Percentiles rank a stretch among this genome's conserved stretches.
phyloP scores from a whole-genome alignment of 2,113 vertebrate species.

The Urocynchramus pylzowi region DNA sequence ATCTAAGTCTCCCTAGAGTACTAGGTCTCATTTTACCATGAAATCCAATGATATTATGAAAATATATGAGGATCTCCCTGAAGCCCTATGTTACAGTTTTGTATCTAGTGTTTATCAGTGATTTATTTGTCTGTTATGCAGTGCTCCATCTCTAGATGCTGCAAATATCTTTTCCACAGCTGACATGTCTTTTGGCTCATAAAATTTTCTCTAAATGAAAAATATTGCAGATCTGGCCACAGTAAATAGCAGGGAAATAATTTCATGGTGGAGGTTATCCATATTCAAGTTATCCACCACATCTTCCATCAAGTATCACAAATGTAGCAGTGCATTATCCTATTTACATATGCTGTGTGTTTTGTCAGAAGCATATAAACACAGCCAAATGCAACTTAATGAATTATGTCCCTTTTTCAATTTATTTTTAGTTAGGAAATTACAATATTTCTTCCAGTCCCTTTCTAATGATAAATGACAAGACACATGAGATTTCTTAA shows the following conservation, averaged over 20 bases:
- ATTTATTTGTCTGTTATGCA: conserved; percentile 17
- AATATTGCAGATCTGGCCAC: background rate
- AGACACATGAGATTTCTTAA: background rate
- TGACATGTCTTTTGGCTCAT: background rate
- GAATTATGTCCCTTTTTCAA: background rate
- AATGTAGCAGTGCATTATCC: background rate
- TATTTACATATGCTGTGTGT: background rate
- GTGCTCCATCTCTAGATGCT: background rate
- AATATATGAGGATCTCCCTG: background rate
- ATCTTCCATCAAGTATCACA: conserved; percentile 13
- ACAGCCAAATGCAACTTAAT: background rate
- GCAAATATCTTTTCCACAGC: background rate
- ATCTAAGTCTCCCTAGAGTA: background rate
- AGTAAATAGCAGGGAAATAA: background rate
- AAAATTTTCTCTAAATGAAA: conserved; percentile 16
- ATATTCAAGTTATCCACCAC: background rate
- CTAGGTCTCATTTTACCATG: background rate
- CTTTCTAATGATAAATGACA: background rate
- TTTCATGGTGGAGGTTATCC: background rate
- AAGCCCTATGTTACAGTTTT: background rate
- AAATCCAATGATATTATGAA: background rate
- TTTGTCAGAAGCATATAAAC: conserved; percentile 3
- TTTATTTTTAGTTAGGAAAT: background rate
- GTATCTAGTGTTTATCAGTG: conserved; percentile 1
- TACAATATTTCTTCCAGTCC: background rate